Base-by-base conservation (phyloP, 2,888 invertebrate genomes). In the Heterodera filipjevi region DNA sequence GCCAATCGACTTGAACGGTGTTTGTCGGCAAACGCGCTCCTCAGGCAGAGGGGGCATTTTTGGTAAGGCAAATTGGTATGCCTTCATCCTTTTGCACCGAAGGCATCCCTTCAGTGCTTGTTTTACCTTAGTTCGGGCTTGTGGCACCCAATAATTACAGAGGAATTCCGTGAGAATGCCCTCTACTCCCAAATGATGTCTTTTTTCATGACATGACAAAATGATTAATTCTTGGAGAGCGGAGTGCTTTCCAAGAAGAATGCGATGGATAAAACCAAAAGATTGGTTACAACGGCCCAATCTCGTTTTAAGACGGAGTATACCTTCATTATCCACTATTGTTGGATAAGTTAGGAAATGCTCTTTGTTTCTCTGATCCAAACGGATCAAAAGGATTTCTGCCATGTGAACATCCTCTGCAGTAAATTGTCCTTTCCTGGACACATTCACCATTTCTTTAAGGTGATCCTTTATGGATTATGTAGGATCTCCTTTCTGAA, bases 1-100 rank as follows among this genome's bases (percentile, higher is more conserved):
- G n/a, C 85, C 85, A 30, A 70, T 76, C 22, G 76, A 30, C 27
- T 78, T 32, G 77, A 85, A 84, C 0, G 84, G 82, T 8, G 8
- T 27, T 6, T 77, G 10, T 19, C 33, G 16, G 19, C 14, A 59
- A 0, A 83, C 81, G 30, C 84, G 39, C 32, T 76, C 81, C 1
- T 30, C 12, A 0, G 81, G 81, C 0, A 81, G 22, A 14, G 73
- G 27, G 3, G 39, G 44, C 77, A 76, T 68, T 16, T 46, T 32
- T 22, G 82, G 82, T 14, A 77, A 77, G 2, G 30, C 16, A 66
- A 66, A 82, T 27, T 77, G 71, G 10, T 35, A 27, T 8, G 39
- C 32, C 8, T 68, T 14, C n/a, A 80, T 72, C 30, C 30, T 16
- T 8, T 49, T 39, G 46, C 80, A 80, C 14, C 19, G 8, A 12